phyloP scores from a whole-genome alignment of 2,888 invertebrate species.

The Cataglyphis livida region DNA sequence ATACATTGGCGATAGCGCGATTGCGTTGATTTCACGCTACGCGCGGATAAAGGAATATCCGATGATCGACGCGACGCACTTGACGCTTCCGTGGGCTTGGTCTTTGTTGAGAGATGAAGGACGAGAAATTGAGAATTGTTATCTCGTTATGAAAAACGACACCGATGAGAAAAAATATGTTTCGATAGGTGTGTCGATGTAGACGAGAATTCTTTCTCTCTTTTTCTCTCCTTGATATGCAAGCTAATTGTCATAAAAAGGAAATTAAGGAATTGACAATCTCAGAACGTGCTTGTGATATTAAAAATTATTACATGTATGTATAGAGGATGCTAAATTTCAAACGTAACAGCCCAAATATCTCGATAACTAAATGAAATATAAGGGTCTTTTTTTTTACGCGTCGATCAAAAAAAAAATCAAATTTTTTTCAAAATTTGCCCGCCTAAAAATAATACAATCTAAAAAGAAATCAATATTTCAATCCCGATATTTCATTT shows the following conservation, averaged over 20 bases:
- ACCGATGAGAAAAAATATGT: not conserved
- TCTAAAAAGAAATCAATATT: no score
- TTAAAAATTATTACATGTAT: not conserved
- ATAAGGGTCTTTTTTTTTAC: no score
- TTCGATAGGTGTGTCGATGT: not conserved
- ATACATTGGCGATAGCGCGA: constrained; percentile 24
- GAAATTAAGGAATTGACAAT: not conserved
- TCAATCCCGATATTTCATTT: no score
- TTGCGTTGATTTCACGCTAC: constrained; percentile 32
- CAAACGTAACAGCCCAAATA: no score
- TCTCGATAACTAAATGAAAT: no score
- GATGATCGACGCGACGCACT: constrained; percentile 9
- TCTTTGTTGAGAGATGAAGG: not conserved
- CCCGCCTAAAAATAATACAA: no score
- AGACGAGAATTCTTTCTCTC: not conserved
- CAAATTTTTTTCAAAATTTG: no score
- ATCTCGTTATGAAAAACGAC: not conserved
- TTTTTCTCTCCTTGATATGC: not conserved
- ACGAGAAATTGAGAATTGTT: constrained; percentile 26
- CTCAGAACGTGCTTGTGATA: not conserved
- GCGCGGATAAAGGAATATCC: constrained; percentile 4
- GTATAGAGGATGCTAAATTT: no score
- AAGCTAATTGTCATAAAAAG: not conserved
- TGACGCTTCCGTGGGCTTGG: not conserved
- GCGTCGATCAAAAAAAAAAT: no score